These are phyloP conservation scores for Bucorvus abyssinicus DNA, from an alignment of 2,797 vertebrate species.

Conservation along the genomic window DNA sequence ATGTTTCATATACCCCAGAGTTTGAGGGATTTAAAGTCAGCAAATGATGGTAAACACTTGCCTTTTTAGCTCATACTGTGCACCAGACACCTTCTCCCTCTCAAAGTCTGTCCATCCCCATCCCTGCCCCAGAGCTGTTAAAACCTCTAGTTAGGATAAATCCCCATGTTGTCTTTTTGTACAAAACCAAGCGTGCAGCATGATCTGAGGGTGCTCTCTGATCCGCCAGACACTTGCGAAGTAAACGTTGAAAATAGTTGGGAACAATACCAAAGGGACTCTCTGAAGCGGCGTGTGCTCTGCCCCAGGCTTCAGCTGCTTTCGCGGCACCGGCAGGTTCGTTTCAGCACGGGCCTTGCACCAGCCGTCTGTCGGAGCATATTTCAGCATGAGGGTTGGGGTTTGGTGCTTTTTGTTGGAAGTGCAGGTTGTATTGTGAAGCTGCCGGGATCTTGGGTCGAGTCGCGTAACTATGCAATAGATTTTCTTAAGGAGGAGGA, in stretches of 20 bases:
- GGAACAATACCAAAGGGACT: fast-evolving
- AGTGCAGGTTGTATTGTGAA: background rate
- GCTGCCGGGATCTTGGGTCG: background rate
- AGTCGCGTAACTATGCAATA: too few relatives aligned
- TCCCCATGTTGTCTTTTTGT: background rate
- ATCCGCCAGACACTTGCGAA: background rate
- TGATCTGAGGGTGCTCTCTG: fast-evolving
- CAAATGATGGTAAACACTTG: background rate
- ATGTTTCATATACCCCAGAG: fast-evolving
- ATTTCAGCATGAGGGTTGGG: background rate
- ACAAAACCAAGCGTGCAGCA: fast-evolving
- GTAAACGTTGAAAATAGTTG: background rate
- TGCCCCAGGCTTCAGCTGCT: background rate
- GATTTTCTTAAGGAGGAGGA: background rate
- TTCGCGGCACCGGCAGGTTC: too few relatives aligned
- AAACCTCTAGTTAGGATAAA: background rate
- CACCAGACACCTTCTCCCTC: background rate
- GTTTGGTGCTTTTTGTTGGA: background rate
- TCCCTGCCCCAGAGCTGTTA: background rate
- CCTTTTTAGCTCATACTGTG: background rate
- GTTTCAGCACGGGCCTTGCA: background rate
- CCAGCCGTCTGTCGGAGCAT: fast-evolving
- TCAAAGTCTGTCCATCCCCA: background rate
- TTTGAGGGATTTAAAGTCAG: background rate
- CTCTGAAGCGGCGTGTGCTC: too few relatives aligned